Base-by-base conservation (phyloP, 53 echinoderm and acorn worm genomes). In the Holothuria leucospilota region DNA sequence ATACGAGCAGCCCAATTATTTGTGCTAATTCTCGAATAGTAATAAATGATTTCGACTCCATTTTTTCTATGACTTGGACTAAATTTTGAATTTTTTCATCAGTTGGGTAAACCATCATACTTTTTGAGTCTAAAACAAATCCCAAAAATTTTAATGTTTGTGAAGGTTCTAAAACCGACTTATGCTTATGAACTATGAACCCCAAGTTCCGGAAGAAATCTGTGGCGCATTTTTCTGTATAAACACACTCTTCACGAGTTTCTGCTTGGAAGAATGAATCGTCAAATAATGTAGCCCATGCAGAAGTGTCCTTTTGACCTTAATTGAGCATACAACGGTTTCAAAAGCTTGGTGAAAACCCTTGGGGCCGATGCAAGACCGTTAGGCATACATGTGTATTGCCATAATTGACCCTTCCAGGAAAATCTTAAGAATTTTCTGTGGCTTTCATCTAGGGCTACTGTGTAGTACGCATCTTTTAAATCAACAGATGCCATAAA, bases 391-490 rank as follows among this genome's bases (percentile, higher is more conserved):
- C 79, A 85, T 10, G 81, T 89, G 59, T 51, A 89, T 34, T 85
- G 85, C 60, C 61, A 88, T 20, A 81, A 27, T 16, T 6, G 51
- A 2, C 42, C 59, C 65, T 58, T 38, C 84, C 84, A 91, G 13
- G 25, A 4, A 73, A 91, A 90, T 30, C 58, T 59, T 6, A 91
- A 26, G 52, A 29, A 82, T 82, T 87, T 82, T 53, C 39, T 49
- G 42, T 71, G 29, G 13, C 56, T 29, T 25, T n/a, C 40, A 28
- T 9, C 34, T 34, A 34, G 66, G 40, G 88, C 85, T 10, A 89
- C 88, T 34, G 88, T 65, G 65, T 91, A 91, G 61, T 91, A 91
- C 27, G 92, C 92, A 85, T 88, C 85, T 25, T 53, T 34, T 34
- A 34, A 88, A 41, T 39, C 89, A 77, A 40, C 65, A 18, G 84